These are phyloP conservation scores for Romanogobio albipinnatus DNA, from an alignment of 2,113 vertebrate genomes.

Conservation along the genomic window DNA sequence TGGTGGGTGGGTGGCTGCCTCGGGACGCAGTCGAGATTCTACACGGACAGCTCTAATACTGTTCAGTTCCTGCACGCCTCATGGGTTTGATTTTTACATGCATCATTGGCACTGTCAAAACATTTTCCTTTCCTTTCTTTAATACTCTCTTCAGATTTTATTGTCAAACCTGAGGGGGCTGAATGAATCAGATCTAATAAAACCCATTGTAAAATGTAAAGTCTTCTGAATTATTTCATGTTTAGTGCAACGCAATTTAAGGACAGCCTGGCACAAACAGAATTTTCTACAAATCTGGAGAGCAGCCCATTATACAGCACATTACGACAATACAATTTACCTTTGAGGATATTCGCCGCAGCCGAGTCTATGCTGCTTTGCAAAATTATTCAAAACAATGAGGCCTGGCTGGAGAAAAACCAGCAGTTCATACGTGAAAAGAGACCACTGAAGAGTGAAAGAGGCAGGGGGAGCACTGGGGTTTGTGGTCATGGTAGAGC, in stretches of 20 bases:
- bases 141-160: conserved; percentile 34
- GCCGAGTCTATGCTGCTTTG: background rate
- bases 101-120: conserved; percentile 47
- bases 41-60: conserved; percentile 37
- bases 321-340: background rate
- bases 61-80: conserved; percentile 41
- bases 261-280: background rate
- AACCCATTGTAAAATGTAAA: conserved; percentile 19
- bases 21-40: conserved; percentile 13
- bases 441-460: conserved; percentile 24
- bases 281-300: background rate
- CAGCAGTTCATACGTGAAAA: conserved; percentile 28
- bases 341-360: background rate
- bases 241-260: background rate
- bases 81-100: conserved; percentile 43
- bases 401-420: background rate
- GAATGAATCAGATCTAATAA: conserved; percentile 43
- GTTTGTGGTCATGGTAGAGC: conserved; percentile 48
- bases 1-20: conserved; percentile 9
- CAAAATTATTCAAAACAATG: background rate
- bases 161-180: conserved; percentile 28
- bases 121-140: conserved; percentile 39
- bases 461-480: conserved; percentile 28
- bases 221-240: conserved; percentile 33
- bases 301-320: background rate